phyloP scores from a whole-genome alignment of 1,140 invertebrate genomes.

The Macrobrachium rosenbergii region DNA sequence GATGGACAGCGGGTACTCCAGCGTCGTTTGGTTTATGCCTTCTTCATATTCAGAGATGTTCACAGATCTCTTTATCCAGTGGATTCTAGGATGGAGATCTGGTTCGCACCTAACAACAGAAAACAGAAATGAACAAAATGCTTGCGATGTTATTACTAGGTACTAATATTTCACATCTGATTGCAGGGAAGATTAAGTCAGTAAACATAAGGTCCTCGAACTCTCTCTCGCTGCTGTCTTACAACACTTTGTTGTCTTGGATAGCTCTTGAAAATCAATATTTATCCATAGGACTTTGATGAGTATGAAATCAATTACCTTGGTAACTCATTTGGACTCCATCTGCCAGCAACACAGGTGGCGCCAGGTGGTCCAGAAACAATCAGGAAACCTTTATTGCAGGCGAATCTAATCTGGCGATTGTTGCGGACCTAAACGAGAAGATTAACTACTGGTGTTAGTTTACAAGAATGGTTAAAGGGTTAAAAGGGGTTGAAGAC shows the following conservation, averaged over 20 bases:
- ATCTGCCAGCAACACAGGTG: constrained; percentile 90
- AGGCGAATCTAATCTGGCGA: constrained; percentile 97
- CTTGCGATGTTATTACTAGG: neutral
- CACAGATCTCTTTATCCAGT: constrained; percentile 65
- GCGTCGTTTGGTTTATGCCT: neutral
- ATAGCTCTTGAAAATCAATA: too few species aligned
- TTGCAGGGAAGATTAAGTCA: too few species aligned
- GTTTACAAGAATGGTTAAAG: neutral
- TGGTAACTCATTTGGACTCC: constrained; percentile 81
- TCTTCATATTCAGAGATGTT: constrained; percentile 10
- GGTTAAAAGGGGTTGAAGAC: neutral
- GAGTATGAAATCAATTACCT: constrained; percentile 29
- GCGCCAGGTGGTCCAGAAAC: constrained; percentile 91
- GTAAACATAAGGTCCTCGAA: too few species aligned
- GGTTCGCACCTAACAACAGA: constrained; percentile 76
- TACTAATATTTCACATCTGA: too few species aligned
- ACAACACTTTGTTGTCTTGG: too few species aligned
- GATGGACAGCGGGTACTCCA: neutral
- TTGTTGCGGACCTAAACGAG: constrained; percentile 83
- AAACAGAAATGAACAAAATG: neutral
- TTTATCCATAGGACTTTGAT: too few species aligned
- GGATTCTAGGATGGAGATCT: constrained; percentile 59
- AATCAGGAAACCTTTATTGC: constrained; percentile 89
- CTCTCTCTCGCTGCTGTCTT: too few species aligned
- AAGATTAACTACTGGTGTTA: neutral